Evolutionary conservation across 2,888 invertebrate genomes (phyloP), one percentile per base, ranked within the genome.

Genomic region (Ptychoptera albimana): DNA sequence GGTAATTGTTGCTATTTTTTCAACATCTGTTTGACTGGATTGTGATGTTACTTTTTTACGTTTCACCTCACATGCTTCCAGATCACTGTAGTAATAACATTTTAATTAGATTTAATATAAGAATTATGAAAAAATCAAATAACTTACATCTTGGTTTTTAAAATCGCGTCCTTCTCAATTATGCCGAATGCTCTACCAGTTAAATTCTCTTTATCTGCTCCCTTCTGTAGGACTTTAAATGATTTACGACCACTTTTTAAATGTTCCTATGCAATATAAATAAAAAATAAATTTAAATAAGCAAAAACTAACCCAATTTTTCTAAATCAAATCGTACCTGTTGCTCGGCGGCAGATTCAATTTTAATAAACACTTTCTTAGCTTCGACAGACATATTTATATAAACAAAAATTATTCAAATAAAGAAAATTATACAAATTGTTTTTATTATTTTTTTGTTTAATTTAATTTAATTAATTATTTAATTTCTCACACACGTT

Each of bases 121-220:
- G n/a, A n/a, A n/a, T n/a, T n/a, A 23, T 12, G 8, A 16, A n/a
- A 12, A 38, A 16, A 16, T 3, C 7, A 15, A 16, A 39, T 31
- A 49, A 58, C 70, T 66, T 63, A 73, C 68, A 66, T 63, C 49
- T 68, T 62, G 32, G 70, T 59, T 50, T 74, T 71, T 58, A 70
- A 70, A 35, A 74, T 60, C 53, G 66, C 67, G 55, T 69, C 68
- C 53, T 74, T 75, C 40, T 67, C 58, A 59, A 59, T 58, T 5
- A 54, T 62, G 60, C 69, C 66, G 48, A 66, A 57, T 39, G 69
- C 64, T 55, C 83, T 75, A 53, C 82, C 82, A 53, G 74, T 77
- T 51, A 84, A 68, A 63, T 85, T 86, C 67, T 86, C 84, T 58
- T 79, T 79, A 56, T 82, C 80, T 40, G 69, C 72, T 39, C 76